Percentiles rank a stretch among this genome's conserved stretches.
Conservation (phyloP, 2,888 invertebrate genomes). For the Leptinotarsa peninsularis region DNA sequence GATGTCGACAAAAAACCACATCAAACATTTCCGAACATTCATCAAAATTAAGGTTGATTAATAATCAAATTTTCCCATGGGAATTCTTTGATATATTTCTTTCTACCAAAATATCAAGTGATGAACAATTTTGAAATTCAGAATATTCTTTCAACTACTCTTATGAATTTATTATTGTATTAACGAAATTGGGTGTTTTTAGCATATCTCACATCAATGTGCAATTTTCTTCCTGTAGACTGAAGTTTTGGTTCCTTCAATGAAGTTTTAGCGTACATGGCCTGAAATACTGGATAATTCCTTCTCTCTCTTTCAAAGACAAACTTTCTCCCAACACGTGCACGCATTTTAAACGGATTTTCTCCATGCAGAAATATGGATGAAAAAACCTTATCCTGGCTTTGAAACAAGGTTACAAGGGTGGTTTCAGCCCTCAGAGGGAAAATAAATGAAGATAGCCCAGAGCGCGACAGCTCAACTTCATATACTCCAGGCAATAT, state of each 20-base stretch:
- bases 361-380: constrained; percentile 24
- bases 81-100: too few species aligned
- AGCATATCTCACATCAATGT: too few species aligned
- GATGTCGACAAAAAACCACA: too few species aligned
- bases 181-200: too few species aligned
- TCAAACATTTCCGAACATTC: too few species aligned
- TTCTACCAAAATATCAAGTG: too few species aligned
- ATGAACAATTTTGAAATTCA: too few species aligned
- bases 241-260: not conserved
- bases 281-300: constrained; percentile 6
- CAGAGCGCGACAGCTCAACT: constrained; percentile 53
- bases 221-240: not conserved
- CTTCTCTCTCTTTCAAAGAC: not conserved
- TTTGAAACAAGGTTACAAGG: constrained; percentile 26
- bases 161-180: too few species aligned
- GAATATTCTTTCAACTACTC: too few species aligned
- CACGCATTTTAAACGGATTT: constrained; percentile 18
- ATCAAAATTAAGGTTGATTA: too few species aligned
- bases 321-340: not conserved
- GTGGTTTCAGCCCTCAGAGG: constrained; percentile 13
- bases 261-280: not conserved
- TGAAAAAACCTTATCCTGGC: constrained; percentile 27
- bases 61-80: too few species aligned
- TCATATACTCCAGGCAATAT: constrained; percentile 28
- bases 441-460: constrained; percentile 49